Evolutionary conservation across 2,797 vertebrate species (phyloP), one percentile per base, ranked within the genome.

Genomic region (Hybognathus amarus): DNA sequence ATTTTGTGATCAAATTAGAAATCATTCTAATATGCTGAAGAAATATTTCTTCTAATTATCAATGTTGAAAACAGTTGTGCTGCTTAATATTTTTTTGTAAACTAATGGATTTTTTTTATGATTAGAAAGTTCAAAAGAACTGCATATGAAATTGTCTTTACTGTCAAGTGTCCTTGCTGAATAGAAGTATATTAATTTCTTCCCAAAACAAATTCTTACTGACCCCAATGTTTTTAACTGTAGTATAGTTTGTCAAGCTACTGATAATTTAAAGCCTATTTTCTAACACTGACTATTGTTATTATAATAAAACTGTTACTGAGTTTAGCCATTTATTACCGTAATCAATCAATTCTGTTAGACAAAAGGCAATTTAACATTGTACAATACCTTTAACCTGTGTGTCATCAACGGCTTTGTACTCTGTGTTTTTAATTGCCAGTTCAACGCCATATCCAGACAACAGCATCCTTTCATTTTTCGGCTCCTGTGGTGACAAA

Each of bases 401-500:
- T 0, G 93, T 94, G 91, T 99, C 98, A 93, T 99, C 98, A 88
- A 99, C 90, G 12, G 96, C 97, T 95, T 97, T 98, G 92, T 99
- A 99, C 91, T 99, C 98, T 6, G 98, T 99, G 91, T 93, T 98
- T 93, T 99, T 99, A 91, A 99, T 97, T 12, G 97, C 98, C 92
- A 99, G 93, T 89, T 99, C 98, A 77, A 99, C 98, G 75, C 96
- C 97, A 77, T 98, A 99, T 63, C 98, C 98, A 87, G 98, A 99
- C 80, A 99, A 94, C 90, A 96, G 95, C 93, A 97, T 95, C 90
- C 94, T 97, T 87, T 90, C 91, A 73, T 94, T 91, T 88, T 92
- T 95, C 85, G 95, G 94, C 84, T 96, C 92, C 98, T 99, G 91
- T 83, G 85, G 50, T 50, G 30, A 87, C 5, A 85, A 12, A 85